These are phyloP conservation scores for Pyrocoelia pectoralis DNA, from an alignment of 2,888 invertebrate genomes.

Conservation along the genomic window DNA sequence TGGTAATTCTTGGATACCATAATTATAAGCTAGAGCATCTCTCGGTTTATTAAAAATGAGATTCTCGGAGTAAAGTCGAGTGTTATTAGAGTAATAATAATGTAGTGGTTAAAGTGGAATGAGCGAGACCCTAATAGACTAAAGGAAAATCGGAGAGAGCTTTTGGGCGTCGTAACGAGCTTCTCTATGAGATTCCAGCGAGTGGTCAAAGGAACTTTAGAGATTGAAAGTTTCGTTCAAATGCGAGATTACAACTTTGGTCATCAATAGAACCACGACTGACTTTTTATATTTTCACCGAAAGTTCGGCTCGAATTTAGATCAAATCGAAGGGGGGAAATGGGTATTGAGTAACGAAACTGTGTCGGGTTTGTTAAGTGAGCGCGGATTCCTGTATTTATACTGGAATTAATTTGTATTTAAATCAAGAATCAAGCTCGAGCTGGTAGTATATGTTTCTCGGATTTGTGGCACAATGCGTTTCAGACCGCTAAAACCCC, in stretches of 20 bases:
- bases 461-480: constrained; percentile 36
- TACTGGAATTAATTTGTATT: constrained; percentile 33
- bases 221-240: constrained; percentile 32
- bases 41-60: constrained; percentile 13
- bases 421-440: constrained; percentile 27
- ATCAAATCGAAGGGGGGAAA: not conserved
- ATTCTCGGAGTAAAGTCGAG: constrained; percentile 12
- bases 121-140: constrained; percentile 22
- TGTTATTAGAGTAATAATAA: constrained; percentile 21
- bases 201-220: constrained; percentile 30
- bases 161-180: constrained; percentile 27
- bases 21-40: constrained; percentile 9
- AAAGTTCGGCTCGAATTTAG: constrained; percentile 23
- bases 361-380: not conserved
- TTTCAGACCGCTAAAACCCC: constrained; percentile 31
- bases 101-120: constrained; percentile 21
- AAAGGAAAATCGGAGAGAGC: constrained; percentile 22
- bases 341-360: not conserved
- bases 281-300: constrained; percentile 7
- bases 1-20: constrained; percentile 9
- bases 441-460: constrained; percentile 24
- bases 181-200: constrained; percentile 24
- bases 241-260: constrained; percentile 33
- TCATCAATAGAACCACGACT: constrained; percentile 31
- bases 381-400: constrained; percentile 27